Evolutionary conservation across 1,140 invertebrate genomes (phyloP), one percentile per base, ranked within the genome.

Genomic region (Zophobas morio): DNA sequence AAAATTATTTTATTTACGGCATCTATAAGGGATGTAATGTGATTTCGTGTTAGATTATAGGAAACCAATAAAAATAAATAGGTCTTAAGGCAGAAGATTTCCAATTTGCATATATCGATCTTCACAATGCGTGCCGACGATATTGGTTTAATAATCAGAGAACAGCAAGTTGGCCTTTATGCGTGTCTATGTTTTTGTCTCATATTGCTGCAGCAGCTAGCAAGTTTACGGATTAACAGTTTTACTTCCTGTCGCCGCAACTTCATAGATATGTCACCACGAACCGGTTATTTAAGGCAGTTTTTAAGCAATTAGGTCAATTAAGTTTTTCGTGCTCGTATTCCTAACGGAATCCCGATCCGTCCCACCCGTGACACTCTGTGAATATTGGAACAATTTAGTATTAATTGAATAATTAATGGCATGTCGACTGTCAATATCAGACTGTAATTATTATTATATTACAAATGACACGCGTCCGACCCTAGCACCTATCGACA

Each of bases 91-190:
- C 72, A 78, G 73, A 78, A 60, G 76, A 78, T 78, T 66, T 49
- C 70, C 70, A 54, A 78, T 78, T 78, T 78, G 56, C 70, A 78
- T 78, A 74, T 78, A 78, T 78, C 74, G 76, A 74, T 78, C 53
- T 74, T 78, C 36, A 51, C 35, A 77, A 78, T 78, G 71, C 71
- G 70, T 74, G 71, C 54, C 54, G 54, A 32, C 57, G 63, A 47
- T 47, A 47, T 75, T 56, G 57, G 46, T 70, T 76, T 76, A 76
- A 56, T 76, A 76, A 76, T 66, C 60, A 76, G 46, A 40, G 60
- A 76, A 71, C 71, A 51, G 60, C 70, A 76, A 76, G 74, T 66
- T 66, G 42, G 60, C 60, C 60, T 66, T 39, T 66, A 42, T 66
- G 60, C 60, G 60, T 66, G 60, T 66, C 60, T 37, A 66, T 66